phyloP scores from a whole-genome alignment of 1,140 invertebrate species.

The Asobara japonica region DNA sequence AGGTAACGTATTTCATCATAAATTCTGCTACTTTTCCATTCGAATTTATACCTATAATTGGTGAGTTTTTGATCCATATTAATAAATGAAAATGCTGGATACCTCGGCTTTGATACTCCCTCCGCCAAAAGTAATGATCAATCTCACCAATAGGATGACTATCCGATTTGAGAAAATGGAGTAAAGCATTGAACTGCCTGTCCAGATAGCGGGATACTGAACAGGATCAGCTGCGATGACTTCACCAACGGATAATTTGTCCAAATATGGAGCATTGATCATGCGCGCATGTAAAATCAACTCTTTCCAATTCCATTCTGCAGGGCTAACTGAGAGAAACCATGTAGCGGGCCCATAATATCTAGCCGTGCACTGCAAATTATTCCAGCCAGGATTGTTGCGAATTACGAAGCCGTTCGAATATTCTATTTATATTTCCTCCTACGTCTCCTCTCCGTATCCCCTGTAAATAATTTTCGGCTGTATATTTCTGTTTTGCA shows the following conservation, averaged over 20 bases:
- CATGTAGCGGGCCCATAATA: slow-evolving; percentile 41
- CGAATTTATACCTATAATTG: neutral
- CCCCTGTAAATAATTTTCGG: neutral
- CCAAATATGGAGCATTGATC: slow-evolving; percentile 38
- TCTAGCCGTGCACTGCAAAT: no score
- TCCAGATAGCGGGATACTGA: slow-evolving; percentile 46
- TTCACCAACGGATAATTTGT: slow-evolving; percentile 31
- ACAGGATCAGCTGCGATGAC: slow-evolving; percentile 43
- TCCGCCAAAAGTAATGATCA: slow-evolving; percentile 28
- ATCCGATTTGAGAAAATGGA: slow-evolving; percentile 43
- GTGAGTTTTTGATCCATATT: slow-evolving; percentile 2
- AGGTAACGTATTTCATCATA: slow-evolving; percentile 16
- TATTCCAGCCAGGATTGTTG: slow-evolving; percentile 17
- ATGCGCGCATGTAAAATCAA: slow-evolving; percentile 47
- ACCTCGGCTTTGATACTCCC: slow-evolving; percentile 4
- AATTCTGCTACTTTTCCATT: slow-evolving; percentile 20
- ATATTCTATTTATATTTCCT: no score
- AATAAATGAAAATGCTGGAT: slow-evolving; percentile 9
- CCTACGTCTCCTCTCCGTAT: neutral
- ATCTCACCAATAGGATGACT: no score
- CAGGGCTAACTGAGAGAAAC: slow-evolving; percentile 57
- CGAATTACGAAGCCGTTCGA: slow-evolving; percentile 4
- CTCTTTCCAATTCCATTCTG: slow-evolving; percentile 53
- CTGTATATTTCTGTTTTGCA: slow-evolving; percentile 16
- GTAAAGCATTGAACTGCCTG: slow-evolving; percentile 45